phyloP scores from a whole-genome alignment of 2,888 invertebrate species.

The Dinocampus coccinellae region DNA sequence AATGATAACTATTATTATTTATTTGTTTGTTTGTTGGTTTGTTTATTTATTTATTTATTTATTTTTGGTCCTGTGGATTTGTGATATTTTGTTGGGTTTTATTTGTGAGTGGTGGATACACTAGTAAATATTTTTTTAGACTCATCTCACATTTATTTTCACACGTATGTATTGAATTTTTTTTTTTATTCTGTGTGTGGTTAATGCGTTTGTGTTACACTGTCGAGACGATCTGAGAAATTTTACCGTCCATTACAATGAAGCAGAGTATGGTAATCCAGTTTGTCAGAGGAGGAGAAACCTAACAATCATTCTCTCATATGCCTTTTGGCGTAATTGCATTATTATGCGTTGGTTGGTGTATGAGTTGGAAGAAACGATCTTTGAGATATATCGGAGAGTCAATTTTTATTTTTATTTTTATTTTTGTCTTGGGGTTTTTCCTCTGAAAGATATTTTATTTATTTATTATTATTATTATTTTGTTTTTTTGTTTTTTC shows the following conservation, averaged over 20 bases:
- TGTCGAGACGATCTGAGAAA: conserved; percentile 23
- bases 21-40: neutral
- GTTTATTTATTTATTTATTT: neutral
- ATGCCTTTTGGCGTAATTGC: conserved; percentile 34
- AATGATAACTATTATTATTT: too few species aligned
- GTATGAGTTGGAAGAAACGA: neutral
- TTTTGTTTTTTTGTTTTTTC: too few species aligned
- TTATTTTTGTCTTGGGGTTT: neutral
- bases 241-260: conserved; percentile 40
- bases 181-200: neutral
- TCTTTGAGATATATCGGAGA: conserved; percentile 9
- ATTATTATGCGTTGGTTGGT: conserved; percentile 32
- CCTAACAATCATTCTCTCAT: conserved; percentile 37
- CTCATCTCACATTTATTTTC: neutral
- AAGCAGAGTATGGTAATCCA: conserved; percentile 37
- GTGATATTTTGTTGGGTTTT: too few species aligned
- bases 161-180: neutral
- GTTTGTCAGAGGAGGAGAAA: conserved; percentile 40
- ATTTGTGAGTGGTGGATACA: neutral
- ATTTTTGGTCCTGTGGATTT: neutral
- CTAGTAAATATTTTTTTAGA: neutral
- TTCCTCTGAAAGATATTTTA: neutral
- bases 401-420: conserved; percentile 1
- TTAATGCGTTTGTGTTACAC: conserved; percentile 40
- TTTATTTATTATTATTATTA: too few species aligned